Percentiles rank a stretch among this genome's conserved stretches.
Conservation (phyloP, 2,113 vertebrate species). For the Hippocampus mohnikei region DNA sequence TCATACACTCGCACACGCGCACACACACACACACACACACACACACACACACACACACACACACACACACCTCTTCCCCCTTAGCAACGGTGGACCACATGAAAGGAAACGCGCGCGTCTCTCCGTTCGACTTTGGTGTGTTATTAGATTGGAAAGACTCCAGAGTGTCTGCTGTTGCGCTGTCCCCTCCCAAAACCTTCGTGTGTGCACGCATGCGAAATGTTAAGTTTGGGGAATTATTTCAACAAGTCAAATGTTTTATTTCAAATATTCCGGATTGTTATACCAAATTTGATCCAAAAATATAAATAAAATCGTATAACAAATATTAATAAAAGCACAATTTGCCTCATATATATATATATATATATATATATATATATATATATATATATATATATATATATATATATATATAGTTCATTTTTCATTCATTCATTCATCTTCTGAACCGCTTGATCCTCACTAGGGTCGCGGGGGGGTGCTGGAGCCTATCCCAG, state of each 20-base stretch:
- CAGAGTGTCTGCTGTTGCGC: conserved; percentile 82
- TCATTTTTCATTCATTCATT: too few relatives aligned
- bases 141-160: conserved; percentile 83
- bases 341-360: background rate
- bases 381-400: too few relatives aligned
- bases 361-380: background rate
- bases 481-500: too few relatives aligned
- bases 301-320: conserved; percentile 47
- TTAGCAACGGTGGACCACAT: conserved; percentile 52
- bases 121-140: conserved; percentile 70
- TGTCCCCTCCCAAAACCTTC: conserved; percentile 70
- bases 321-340: conserved; percentile 26
- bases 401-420: too few relatives aligned
- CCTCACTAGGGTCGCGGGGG: too few relatives aligned
- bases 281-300: conserved; percentile 22
- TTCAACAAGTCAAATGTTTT: conserved; percentile 22
- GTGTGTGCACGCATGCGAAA: background rate
- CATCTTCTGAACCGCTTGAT: too few relatives aligned
- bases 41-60: background rate
- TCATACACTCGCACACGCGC: conserved; percentile 1
- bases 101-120: conserved; percentile 46
- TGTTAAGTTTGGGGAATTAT: too few relatives aligned
- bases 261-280: conserved; percentile 26
- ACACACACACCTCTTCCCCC: conserved; percentile 32
- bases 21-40: background rate